These are phyloP conservation scores for Carduelis carduelis DNA, from an alignment of 2,797 vertebrate genomes.

Conservation along the genomic window DNA sequence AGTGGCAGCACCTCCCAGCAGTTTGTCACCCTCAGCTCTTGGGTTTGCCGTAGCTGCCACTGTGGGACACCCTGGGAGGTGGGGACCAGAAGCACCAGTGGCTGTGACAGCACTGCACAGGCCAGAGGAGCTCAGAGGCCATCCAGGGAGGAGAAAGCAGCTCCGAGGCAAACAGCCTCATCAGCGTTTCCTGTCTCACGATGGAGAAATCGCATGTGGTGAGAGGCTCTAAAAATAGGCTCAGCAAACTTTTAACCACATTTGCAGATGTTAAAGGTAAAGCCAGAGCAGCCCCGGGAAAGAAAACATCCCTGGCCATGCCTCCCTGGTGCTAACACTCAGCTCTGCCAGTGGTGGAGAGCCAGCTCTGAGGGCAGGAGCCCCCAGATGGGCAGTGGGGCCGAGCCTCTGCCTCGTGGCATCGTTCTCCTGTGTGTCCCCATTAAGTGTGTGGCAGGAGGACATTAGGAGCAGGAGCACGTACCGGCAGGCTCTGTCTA, in stretches of 20 bases:
- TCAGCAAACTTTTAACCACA: conserved; percentile 57
- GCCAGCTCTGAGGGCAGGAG: neutral
- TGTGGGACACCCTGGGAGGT: neutral
- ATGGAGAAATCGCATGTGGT: conserved; percentile 51
- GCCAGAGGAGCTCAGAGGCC: neutral
- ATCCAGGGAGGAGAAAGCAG: conserved; percentile 14
- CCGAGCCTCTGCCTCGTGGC: accelerated
- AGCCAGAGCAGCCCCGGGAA: conserved; percentile 6
- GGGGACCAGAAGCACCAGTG: neutral
- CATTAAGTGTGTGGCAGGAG: neutral
- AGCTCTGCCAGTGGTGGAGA: accelerated
- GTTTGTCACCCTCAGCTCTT: neutral
- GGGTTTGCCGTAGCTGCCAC: neutral
- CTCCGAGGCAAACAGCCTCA: conserved; percentile 11
- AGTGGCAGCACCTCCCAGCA: neutral
- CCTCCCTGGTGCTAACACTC: neutral
- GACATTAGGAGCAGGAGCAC: conserved; percentile 51
- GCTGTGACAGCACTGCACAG: accelerated
- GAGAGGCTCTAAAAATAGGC: conserved; percentile 70
- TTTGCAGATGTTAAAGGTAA: conserved; percentile 64
- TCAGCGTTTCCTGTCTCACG: conserved; percentile 64
- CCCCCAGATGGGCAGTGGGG: neutral
- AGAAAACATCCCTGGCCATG: neutral
- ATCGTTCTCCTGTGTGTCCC: neutral
- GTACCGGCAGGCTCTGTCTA: conserved; percentile 49